These are phyloP conservation scores for Calidris pugnax DNA, from an alignment of 2,113 vertebrate genomes.

Conservation along the genomic window DNA sequence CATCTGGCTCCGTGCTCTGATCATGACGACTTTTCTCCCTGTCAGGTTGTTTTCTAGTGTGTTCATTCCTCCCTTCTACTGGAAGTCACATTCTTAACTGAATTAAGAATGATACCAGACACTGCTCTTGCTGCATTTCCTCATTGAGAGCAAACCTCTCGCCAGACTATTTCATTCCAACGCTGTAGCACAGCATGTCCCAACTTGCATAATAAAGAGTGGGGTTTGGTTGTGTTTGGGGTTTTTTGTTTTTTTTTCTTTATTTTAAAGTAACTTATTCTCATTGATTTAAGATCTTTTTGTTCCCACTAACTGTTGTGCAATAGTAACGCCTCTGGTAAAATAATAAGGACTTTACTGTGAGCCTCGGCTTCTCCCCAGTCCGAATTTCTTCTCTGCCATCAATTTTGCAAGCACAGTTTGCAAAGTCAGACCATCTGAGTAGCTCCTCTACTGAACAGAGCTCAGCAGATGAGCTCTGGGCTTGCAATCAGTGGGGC, in stretches of 20 bases:
- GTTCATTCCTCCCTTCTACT: not conserved
- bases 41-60: not conserved
- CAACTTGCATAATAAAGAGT: conserved; percentile 39
- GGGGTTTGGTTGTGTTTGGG: not conserved
- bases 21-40: not conserved
- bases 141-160: conserved; percentile 18
- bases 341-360: conserved; percentile 19
- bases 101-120: conserved; percentile 58
- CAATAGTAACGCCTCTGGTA: not conserved
- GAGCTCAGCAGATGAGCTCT: not conserved
- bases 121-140: conserved; percentile 39
- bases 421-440: not conserved
- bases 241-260: not conserved
- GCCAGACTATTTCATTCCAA: conserved; percentile 30
- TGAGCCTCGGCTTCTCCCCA: not conserved
- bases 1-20: rapidly evolving
- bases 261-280: conserved; percentile 29
- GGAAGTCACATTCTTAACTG: conserved; percentile 33
- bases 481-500: not conserved
- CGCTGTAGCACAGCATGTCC: conserved; percentile 32
- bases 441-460: not conserved
- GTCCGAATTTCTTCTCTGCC: conserved; percentile 1
- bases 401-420: not conserved
- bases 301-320: conserved; percentile 22
- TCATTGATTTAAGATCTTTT: conserved; percentile 38